These are phyloP conservation scores for Protomyctophum bolini DNA, from an alignment of 2,113 vertebrate genomes.

Conservation along the genomic window DNA sequence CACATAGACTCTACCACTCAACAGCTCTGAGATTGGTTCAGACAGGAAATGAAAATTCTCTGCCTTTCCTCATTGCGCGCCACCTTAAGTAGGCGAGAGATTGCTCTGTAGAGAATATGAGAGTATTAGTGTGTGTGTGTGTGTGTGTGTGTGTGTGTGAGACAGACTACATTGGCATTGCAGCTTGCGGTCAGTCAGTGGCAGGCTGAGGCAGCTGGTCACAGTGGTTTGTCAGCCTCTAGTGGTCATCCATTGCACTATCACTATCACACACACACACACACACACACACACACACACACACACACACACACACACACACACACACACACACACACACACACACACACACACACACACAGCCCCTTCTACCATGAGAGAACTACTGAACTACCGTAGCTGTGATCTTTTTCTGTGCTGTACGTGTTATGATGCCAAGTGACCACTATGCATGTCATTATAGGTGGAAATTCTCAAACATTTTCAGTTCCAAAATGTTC, in stretches of 20 bases:
- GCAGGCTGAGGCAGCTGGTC: slow-evolving; percentile 24
- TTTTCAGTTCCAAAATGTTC: too few species aligned
- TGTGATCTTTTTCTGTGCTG: too few species aligned
- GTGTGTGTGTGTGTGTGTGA: slow-evolving; percentile 4
- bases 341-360: too few species aligned
- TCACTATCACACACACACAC: slow-evolving; percentile 4
- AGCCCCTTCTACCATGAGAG: background rate
- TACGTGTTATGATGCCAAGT: too few species aligned
- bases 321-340: background rate
- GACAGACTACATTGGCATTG: slow-evolving; percentile 13
- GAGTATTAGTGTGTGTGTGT: background rate
- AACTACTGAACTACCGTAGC: background rate
- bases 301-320: background rate
- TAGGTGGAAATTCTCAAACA: too few species aligned
- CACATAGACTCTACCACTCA: background rate
- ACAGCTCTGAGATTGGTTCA: background rate
- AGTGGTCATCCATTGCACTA: slow-evolving; percentile 65
- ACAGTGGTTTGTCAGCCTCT: slow-evolving; percentile 76
- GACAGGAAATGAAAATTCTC: slow-evolving; percentile 12
- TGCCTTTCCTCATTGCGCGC: background rate
- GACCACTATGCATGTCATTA: too few species aligned
- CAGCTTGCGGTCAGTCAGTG: slow-evolving; percentile 10
- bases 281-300: too few species aligned
- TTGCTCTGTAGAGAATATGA: background rate
- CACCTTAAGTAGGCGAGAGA: background rate